Conservation (phyloP, 92 coral and sea anemone species). For the Bergia sp. region DNA sequence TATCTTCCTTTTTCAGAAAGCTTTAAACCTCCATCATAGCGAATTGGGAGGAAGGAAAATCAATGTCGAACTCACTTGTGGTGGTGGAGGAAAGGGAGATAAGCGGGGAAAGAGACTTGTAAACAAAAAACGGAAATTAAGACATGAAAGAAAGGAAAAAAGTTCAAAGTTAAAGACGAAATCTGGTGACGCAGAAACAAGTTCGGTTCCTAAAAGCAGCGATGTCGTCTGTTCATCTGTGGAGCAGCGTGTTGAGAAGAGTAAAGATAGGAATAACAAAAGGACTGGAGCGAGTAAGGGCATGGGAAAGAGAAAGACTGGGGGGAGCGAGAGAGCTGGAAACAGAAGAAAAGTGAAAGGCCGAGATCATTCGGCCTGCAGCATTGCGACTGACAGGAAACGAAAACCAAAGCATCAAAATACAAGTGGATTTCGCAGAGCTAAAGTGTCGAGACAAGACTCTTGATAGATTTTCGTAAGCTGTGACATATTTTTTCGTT, state of each 20-base stretch:
- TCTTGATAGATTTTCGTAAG: neutral
- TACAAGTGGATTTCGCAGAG: slow-evolving; percentile 28
- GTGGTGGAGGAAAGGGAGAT: slow-evolving; percentile 97
- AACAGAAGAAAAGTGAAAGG: neutral
- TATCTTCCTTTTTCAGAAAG: slow-evolving; percentile 72
- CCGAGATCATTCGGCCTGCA: neutral
- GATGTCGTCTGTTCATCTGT: neutral
- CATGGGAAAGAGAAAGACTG: neutral
- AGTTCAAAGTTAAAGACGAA: slow-evolving; percentile 26
- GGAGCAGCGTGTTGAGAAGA: neutral
- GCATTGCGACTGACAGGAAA: slow-evolving; percentile 3
- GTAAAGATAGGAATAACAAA: neutral
- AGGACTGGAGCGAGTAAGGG: neutral
- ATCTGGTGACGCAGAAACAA: slow-evolving; percentile 1
- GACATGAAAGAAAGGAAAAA: slow-evolving; percentile 66
- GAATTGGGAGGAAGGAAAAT: slow-evolving; percentile 83
- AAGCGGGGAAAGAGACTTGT: slow-evolving; percentile 70
- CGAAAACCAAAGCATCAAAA: slow-evolving; percentile 11
- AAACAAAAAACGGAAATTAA: slow-evolving; percentile 74
- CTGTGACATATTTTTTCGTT: neutral
- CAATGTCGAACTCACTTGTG: slow-evolving; percentile 96
- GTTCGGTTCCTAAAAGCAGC: neutral
- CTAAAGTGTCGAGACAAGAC: neutral
- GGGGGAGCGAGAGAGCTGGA: neutral
- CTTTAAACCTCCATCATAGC: slow-evolving; percentile 91